These are phyloP conservation scores for Mnemiopsis leidyi DNA, from an alignment of 37 sponge, comb jelly and placozoan species.

Conservation along the genomic window DNA sequence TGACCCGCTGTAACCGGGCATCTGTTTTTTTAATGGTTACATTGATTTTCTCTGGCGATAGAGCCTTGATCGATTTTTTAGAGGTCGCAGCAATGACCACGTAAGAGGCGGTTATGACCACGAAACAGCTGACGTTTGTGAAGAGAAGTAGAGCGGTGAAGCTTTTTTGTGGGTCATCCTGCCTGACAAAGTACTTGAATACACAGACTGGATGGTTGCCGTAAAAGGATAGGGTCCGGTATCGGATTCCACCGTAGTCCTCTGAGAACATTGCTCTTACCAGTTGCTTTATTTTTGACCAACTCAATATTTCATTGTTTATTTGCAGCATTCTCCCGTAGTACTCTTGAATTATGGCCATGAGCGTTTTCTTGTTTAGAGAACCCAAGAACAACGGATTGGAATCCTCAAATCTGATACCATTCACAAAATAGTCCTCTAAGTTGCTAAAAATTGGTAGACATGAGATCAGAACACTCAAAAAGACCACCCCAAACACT, in stretches of 20 bases:
- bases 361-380: not conserved
- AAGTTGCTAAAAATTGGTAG: not conserved
- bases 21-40: too few species aligned
- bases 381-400: not conserved
- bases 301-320: not conserved
- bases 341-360: not conserved
- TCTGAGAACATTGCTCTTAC: not conserved
- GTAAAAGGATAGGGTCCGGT: not conserved
- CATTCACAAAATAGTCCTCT: constrained; percentile 7
- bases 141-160: not conserved
- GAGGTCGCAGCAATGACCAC: not conserved
- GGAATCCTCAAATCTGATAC: not conserved
- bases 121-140: not conserved
- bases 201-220: not conserved
- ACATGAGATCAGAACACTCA: not conserved
- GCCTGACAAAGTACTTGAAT: not conserved
- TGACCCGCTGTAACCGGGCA: not conserved
- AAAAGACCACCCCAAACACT: not conserved
- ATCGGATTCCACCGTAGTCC: not conserved
- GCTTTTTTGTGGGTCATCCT: not conserved
- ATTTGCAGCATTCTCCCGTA: not conserved
- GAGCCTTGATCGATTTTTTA: not conserved
- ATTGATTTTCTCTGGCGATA: too few species aligned
- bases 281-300: not conserved
- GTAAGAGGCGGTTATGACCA: not conserved